Percentiles rank a stretch among this genome's conserved stretches.
These are phyloP conservation scores for Ciconia stormi DNA, from an alignment of 2,113 vertebrate species.

Conservation along the genomic window DNA sequence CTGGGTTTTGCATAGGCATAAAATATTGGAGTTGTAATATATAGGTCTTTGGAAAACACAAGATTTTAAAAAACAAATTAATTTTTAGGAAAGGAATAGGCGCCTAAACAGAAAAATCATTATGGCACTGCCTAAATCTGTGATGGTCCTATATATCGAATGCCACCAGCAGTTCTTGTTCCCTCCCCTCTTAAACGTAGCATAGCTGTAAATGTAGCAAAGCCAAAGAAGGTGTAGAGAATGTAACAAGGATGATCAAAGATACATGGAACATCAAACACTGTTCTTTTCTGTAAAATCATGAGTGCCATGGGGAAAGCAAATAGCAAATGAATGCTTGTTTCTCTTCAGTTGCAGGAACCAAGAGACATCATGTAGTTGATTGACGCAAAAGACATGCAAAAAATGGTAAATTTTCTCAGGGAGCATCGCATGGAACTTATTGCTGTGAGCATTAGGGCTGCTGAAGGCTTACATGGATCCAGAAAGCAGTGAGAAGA, in stretches of 20 bases:
- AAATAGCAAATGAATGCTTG: background rate
- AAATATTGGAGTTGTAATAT: rapidly evolving
- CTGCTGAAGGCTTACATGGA: background rate
- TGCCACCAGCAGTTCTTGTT: rapidly evolving
- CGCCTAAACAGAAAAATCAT: background rate
- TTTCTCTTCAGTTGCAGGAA: background rate
- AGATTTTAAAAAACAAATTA: background rate
- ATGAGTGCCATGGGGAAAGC: background rate
- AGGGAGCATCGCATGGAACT: rapidly evolving
- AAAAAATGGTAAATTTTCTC: background rate
- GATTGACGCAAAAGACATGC: background rate
- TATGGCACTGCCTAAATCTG: no score
- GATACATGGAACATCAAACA: rapidly evolving
- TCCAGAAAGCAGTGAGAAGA: background rate
- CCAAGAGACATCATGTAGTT: rapidly evolving
- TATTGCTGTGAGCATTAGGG: background rate
- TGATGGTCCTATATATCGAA: background rate
- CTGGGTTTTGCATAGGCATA: rapidly evolving
- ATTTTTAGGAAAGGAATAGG: background rate
- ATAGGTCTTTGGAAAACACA: background rate
- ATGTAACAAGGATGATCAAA: background rate
- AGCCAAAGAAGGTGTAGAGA: background rate
- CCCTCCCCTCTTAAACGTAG: background rate
- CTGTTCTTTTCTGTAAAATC: background rate
- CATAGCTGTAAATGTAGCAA: background rate